Base-by-base conservation (phyloP, 2,888 invertebrate species). In the Limnephilus marmoratus region DNA sequence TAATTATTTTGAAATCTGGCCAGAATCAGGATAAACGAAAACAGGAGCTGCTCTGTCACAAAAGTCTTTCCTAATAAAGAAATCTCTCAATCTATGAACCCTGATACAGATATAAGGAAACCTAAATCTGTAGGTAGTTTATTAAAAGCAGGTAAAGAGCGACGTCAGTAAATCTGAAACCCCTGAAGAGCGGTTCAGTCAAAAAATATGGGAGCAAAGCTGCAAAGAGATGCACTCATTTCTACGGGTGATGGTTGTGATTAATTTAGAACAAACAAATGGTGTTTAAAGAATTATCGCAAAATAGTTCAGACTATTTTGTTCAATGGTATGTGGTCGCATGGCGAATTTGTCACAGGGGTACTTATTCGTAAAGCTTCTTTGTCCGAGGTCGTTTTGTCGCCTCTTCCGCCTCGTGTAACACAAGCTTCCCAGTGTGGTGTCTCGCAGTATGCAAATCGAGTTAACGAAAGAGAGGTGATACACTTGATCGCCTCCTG, bases 401-500 rank as follows among this genome's bases (percentile, higher is more conserved):
- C 68, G 68, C n/a, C 68, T 68, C 68, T 24, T 4, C 68, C 68
- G 24, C 24, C 12, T 80, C 90, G 18, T 82, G 83, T 68, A 11
- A 24, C 68, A 9, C 9, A 68, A 68, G 68, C 24, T 9, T 68
- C 68, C 24, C 24, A 68, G 68, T 24, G 68, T 80, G 87, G 90
- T 90, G 90, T 92, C 83, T 87, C 90, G 90, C 82, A 81, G 49
- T 45, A 90, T 90, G 90, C 88, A 92, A 90, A 92, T 92, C 34
- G 87, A 90, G 90, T 92, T 89, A 90, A 82, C 81, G 88, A 90
- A 92, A 68, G 53, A 87, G 90, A 83, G 86, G 90, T 81, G 68
- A 80, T 90, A 68, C 91, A 91, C 90, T 92, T 90, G 92, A 92
- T 92, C 86, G 86, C 90, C 83, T 92, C 80, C 81, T 91, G 91